Evolutionary conservation across 2,888 invertebrate genomes (phyloP), one percentile per base, ranked within the genome.

Genomic region (Cotesia congregata): DNA sequence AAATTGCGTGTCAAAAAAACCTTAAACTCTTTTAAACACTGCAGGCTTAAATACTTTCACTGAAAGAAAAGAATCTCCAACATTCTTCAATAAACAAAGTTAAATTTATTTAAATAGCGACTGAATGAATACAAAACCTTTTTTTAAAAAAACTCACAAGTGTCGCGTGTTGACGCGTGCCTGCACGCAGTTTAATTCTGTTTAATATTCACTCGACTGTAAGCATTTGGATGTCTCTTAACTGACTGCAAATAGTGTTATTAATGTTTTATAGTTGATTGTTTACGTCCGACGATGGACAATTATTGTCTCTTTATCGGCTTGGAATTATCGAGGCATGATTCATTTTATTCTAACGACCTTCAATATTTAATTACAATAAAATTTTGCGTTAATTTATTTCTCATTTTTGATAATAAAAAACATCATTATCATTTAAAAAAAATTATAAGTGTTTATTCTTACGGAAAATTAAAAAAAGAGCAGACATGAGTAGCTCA

Each of bases 241-340:
- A 64, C 77, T 79, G 84, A 84, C 83, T 83, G 81, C 82, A 83
- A 86, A 86, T 85, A 81, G 76, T 75, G 75, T 67, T 72, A 84
- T 86, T 84, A 84, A 82, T 80, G 67, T 80, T 68, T 79, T 82
- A 84, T 82, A 77, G 81, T 82, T 83, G 80, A 86, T 86, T 84
- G 85, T 86, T 84, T 80, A 77, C 80, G 73, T 69, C 77, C 40
- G 70, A 67, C 77, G 75, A 73, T 71, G 70, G 80, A 81, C 82
- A 81, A 83, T 84, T 82, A 75, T 76, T 81, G 81, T 81, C 81
- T 82, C 83, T 83, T 83, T 83, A 82, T 83, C 79, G 77, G 5
- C 72, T 67, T 20, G 9, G 72, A 75, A 82, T 71, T 71, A 73
- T 71, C 72, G 64, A 61, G 59, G 12, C 50, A 41, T 50, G 64